Base-by-base conservation (phyloP, 1,140 invertebrate species). In the Heliconius congener region DNA sequence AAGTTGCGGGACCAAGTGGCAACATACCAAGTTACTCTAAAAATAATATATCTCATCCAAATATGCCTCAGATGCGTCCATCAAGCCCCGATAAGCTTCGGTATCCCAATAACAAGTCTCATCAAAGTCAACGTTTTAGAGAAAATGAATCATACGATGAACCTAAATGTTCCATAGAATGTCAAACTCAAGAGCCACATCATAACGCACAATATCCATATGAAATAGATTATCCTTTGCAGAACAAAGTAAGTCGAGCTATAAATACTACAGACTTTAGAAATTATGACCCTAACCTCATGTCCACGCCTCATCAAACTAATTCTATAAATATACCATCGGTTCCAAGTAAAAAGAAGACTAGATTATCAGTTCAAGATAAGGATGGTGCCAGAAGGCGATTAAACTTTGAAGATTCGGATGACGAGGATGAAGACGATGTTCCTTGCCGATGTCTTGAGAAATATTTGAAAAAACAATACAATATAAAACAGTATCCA, bases 371-470 rank as follows among this genome's bases (percentile, higher is more conserved):
- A 11, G 27, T 30, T 19, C 30, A 18, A 30, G 55, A 46, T 8
- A 79, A 27, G 80, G 77, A 73, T 76, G 16, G 5, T 74, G 23
- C n/a, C 66, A 77, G 76, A 83, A 46, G 71, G 71, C 39, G 42
- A 30, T 13, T 78, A 19, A 42, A 42, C 66, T 77, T 52, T 66
- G 77, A 77, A 37, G 60, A 66, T 23, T 30, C 75, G 73, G 78
- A 80, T 34, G 77, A 66, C 30, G 78, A 83, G 1, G 34, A 77
- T 37, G 80, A 77, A 42, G 78, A 80, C 39, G 81, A 85, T 60
- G 46, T 80, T 27, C 55, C 60, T 18, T 86, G 85, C 60, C 74
- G 80, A 60, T 86, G 85, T 52, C 50, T 84, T 0, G 84, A 83
- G 55, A 74, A 77, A 18, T 73, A 75, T 34, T 76, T 74, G 74